Evolutionary conservation across 2,888 invertebrate species (phyloP), one percentile per base, ranked within the genome.

Genomic region (Zele albiditarsus): DNA sequence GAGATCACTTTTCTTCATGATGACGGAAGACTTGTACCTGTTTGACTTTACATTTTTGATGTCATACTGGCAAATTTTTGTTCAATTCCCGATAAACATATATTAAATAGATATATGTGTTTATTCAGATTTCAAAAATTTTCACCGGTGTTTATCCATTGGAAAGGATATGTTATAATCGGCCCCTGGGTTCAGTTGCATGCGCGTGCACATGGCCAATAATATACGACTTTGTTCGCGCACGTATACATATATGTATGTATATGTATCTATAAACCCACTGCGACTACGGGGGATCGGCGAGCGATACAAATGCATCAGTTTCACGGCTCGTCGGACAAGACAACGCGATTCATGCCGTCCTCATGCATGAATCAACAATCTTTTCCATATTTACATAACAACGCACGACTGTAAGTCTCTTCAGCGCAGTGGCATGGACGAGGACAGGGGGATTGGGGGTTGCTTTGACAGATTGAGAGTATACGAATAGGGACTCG

Each of bases 261-360:
- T 67, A 71, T 42, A 23, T 73, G 57, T 68, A 58, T 58, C 27
- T 62, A 73, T 33, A 49, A 65, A 57, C 20, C 58, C 66, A 57
- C 78, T 20, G 80, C 78, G 80, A 81, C 79, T 80, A 79, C 74
- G 74, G 73, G 72, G 78, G 75, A 78, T 75, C 77, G 73, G 68
- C 73, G 60, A 81, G 82, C 83, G 85, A 86, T 86, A 85, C 84
- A 85, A 87, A 87, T 88, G 88, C 86, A 88, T 88, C 86, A 88
- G 87, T 88, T 89, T 89, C 87, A 87, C 87, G 86, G 88, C 87
- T 88, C 87, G 85, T 83, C 83, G 85, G 85, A 87, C 88, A 87
- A 87, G 86, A 87, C 85, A 85, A 84, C 85, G 84, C 84, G 83
- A 83, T 87, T 88, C 87, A 86, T 85, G 84, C 83, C 80, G 81